Evolutionary conservation across 1,140 invertebrate genomes (phyloP).

Genomic region (Antheraea pernyi): DNA sequence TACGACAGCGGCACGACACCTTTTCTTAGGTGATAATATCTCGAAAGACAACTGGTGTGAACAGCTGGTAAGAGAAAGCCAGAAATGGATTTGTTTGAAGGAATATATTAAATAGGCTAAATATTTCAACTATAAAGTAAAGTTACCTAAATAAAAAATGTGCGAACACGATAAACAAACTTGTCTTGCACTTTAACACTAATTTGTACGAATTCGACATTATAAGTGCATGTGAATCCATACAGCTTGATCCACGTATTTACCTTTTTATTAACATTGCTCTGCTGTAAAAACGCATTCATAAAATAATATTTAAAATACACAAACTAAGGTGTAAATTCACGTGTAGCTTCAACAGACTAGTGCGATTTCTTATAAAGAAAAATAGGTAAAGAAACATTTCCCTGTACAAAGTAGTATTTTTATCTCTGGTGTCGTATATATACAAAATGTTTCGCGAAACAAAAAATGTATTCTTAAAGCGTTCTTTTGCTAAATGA

Average conservation of each 20-base stretch:
- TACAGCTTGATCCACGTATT: not conserved
- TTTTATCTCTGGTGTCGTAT: too few species aligned
- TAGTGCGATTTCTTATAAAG: not conserved
- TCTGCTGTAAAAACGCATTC: not conserved
- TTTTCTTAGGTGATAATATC: too few species aligned
- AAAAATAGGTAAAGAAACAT: not conserved
- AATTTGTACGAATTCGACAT: not conserved
- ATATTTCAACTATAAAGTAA: not conserved
- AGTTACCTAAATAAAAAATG: not conserved
- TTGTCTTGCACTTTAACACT: not conserved
- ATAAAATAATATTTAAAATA: slow-evolving; percentile 1
- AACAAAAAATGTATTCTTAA: too few species aligned
- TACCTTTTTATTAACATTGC: not conserved
- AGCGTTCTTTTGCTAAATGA: too few species aligned
- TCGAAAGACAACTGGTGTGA: too few species aligned
- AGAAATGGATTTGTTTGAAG: too few species aligned
- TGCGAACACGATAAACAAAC: not conserved
- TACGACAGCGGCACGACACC: too few species aligned
- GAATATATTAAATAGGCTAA: not conserved
- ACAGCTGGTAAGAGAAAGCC: too few species aligned
- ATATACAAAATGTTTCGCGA: too few species aligned
- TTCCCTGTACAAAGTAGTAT: too few species aligned
- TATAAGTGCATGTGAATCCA: not conserved
- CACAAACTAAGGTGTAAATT: not conserved
- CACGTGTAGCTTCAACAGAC: not conserved